A percentile compares a stretch with the other conserved stretches of the same genome.
Evolutionary conservation across 1,140 invertebrate species (phyloP).

Genomic region (Venustaconcha ellipsiformis): DNA sequence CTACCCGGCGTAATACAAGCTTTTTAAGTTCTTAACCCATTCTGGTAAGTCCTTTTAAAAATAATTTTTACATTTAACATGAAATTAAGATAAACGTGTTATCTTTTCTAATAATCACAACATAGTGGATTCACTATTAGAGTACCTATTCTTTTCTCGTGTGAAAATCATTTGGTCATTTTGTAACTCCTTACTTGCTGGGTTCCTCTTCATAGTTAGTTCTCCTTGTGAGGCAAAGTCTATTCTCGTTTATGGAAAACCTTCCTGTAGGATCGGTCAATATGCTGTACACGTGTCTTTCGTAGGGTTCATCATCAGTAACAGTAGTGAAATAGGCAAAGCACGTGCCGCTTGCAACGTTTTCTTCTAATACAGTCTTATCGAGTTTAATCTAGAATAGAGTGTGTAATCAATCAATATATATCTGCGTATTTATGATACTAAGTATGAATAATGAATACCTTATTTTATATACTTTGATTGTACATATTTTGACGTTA

Average conservation of each 20-base stretch:
- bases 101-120: neutral
- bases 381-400: slow-evolving; percentile 37
- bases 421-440: neutral
- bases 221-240: slow-evolving; percentile 36
- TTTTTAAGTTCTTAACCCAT: neutral
- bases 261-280: slow-evolving; percentile 33
- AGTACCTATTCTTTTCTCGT: neutral
- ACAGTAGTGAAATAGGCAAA: slow-evolving; percentile 41
- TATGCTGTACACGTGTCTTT: slow-evolving; percentile 40
- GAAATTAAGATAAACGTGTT: neutral
- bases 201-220: slow-evolving; percentile 43
- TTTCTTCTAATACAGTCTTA: slow-evolving; percentile 37
- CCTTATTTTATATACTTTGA: neutral
- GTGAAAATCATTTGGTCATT: neutral
- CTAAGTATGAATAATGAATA: neutral
- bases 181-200: slow-evolving; percentile 24
- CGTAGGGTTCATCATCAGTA: slow-evolving; percentile 33
- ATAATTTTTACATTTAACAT: neutral
- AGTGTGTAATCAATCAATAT: neutral
- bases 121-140: neutral
- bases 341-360: slow-evolving; percentile 27
- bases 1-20: neutral
- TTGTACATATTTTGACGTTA: too few species aligned
- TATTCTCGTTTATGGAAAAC: slow-evolving; percentile 30
- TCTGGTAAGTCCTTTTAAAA: neutral